These are phyloP conservation scores for Chaetops frenatus DNA, from an alignment of 2,113 vertebrate species.

Conservation along the genomic window DNA sequence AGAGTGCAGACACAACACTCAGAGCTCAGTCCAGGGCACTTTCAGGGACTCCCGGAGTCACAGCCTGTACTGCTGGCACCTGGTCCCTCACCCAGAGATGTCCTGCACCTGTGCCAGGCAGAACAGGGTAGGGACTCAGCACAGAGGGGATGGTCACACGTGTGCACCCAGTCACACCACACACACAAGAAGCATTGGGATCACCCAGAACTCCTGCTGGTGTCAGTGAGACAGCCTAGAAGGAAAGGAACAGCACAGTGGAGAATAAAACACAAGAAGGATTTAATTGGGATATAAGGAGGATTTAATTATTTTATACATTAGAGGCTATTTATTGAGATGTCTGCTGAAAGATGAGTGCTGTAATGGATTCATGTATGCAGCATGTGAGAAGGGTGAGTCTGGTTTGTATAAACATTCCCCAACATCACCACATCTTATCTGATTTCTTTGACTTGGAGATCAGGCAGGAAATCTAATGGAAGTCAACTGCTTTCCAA, in stretches of 20 bases:
- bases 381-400: neutral
- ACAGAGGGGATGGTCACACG: rapidly evolving
- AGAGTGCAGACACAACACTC: rapidly evolving
- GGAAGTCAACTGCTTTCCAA: slow-evolving; percentile 17
- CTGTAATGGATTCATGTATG: neutral
- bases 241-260: neutral
- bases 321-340: neutral
- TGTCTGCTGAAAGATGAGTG: neutral
- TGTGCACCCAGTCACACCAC: neutral
- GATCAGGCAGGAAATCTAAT: neutral
- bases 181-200: rapidly evolving
- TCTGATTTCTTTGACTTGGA: slow-evolving; percentile 6
- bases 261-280: neutral
- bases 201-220: neutral
- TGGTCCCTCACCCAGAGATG: rapidly evolving
- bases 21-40: rapidly evolving
- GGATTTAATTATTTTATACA: neutral
- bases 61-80: rapidly evolving
- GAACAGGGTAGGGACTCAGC: neutral
- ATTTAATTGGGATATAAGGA: neutral
- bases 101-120: rapidly evolving
- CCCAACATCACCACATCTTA: neutral
- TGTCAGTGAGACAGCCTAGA: neutral
- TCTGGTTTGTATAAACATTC: neutral
- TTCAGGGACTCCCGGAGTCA: neutral